Percentiles rank a stretch among this genome's conserved stretches.
Conservation (phyloP, 92 coral and sea anemone species). For the Heliopora coerulea region DNA sequence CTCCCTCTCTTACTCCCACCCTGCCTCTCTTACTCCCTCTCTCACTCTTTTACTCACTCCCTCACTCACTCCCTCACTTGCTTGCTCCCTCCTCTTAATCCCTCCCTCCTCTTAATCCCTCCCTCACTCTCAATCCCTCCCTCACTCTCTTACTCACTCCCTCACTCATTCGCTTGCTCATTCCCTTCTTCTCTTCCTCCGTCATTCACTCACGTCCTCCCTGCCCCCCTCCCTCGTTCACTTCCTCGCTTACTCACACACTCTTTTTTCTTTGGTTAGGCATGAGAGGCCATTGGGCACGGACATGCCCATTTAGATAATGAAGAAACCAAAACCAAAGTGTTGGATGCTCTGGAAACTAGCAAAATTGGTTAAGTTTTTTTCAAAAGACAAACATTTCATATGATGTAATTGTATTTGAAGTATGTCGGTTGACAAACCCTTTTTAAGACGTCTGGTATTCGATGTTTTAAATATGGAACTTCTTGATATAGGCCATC, state of each 20-base stretch:
- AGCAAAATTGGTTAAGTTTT: not conserved
- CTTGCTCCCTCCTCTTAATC: too few relatives aligned
- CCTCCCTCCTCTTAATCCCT: too few relatives aligned
- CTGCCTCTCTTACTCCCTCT: too few relatives aligned
- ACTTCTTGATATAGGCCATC: not conserved
- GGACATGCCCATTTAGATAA: constrained; percentile 77
- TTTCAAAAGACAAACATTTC: not conserved
- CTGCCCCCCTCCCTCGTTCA: too few relatives aligned
- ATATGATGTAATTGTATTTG: not conserved
- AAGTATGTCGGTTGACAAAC: not conserved
- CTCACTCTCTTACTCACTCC: too few relatives aligned
- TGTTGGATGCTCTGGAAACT: not conserved
- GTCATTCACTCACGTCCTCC: too few relatives aligned
- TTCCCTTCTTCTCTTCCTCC: too few relatives aligned
- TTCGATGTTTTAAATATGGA: not conserved
- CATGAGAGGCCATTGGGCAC: constrained; percentile 90
- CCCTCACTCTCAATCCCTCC: too few relatives aligned
- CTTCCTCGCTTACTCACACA: not conserved
- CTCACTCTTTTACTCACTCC: too few relatives aligned
- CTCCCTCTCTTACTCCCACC: too few relatives aligned
- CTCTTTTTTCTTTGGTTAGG: constrained; percentile 51
- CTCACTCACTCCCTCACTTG: too few relatives aligned
- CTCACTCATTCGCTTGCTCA: too few relatives aligned
- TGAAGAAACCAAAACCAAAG: not conserved
- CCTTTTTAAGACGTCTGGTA: not conserved